A percentile compares a stretch with the other conserved stretches of the same genome.
Evolutionary conservation across 2,113 vertebrate species (phyloP).

Genomic region (Oreochromis spilurus): DNA sequence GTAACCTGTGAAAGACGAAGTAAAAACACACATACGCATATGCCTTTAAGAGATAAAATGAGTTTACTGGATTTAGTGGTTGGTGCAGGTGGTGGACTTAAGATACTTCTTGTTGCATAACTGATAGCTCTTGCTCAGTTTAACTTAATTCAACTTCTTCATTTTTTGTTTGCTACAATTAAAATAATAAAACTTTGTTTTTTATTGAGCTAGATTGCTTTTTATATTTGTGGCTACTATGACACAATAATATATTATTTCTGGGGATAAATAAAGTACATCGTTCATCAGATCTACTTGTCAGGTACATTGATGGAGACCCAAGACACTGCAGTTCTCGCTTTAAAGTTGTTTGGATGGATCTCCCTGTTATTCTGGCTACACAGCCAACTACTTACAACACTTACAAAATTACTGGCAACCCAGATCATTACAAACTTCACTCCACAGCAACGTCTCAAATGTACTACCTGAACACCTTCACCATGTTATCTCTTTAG

Average conservation of each 20-base stretch:
- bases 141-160: not conserved
- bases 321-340: not conserved
- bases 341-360: not conserved
- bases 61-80: not conserved
- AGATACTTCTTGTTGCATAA: not conserved
- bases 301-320: not conserved
- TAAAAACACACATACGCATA: accelerated
- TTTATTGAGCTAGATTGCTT: not conserved
- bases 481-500: not conserved
- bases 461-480: not conserved
- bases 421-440: not conserved
- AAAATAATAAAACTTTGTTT: not conserved
- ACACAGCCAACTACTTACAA: not conserved
- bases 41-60: not conserved
- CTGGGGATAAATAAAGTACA: not conserved
- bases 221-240: not conserved
- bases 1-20: not conserved
- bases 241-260: not conserved
- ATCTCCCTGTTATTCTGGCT: not conserved
- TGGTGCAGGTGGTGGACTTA: not conserved
- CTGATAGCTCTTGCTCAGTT: not conserved
- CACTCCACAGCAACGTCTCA: not conserved
- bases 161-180: not conserved
- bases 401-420: not conserved
- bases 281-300: not conserved